Evolutionary conservation across 2,888 invertebrate species (phyloP).

Genomic region (Macaria notata): DNA sequence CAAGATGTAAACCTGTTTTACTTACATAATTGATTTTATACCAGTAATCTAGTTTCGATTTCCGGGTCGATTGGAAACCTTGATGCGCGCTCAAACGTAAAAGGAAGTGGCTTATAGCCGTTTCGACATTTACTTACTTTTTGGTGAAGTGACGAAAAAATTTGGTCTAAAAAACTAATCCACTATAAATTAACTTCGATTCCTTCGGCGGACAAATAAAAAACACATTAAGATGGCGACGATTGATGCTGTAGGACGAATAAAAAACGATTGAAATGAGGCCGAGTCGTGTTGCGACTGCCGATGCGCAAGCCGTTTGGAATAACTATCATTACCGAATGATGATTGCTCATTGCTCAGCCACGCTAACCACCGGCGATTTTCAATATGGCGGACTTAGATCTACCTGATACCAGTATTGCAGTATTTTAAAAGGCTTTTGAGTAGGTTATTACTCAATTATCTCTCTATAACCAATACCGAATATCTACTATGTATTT

Average conservation of each 20-base stretch:
- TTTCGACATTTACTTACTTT: conserved; percentile 40
- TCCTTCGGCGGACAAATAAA: conserved; percentile 36
- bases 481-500: too few relatives aligned
- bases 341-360: too few relatives aligned
- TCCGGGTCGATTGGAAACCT: conserved; percentile 44
- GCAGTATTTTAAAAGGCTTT: too few relatives aligned
- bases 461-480: too few relatives aligned
- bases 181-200: conserved; percentile 34
- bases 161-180: conserved; percentile 35
- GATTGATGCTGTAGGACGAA: conserved; percentile 41
- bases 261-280: conserved; percentile 50
- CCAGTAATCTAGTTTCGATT: conserved; percentile 37
- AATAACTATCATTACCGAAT: conserved; percentile 37
- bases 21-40: conserved; percentile 17
- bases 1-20: too few relatives aligned
- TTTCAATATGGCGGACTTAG: too few relatives aligned
- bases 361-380: too few relatives aligned
- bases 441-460: too few relatives aligned
- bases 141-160: conserved; percentile 8
- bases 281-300: conserved; percentile 44
- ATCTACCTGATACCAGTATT: too few relatives aligned
- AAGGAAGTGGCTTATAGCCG: conserved; percentile 46
- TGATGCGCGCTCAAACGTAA: conserved; percentile 44
- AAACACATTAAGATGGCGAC: conserved; percentile 31
- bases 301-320: conserved; percentile 37